Base-by-base conservation (phyloP, 2,888 invertebrate genomes). In the Eurytoma californica region DNA sequence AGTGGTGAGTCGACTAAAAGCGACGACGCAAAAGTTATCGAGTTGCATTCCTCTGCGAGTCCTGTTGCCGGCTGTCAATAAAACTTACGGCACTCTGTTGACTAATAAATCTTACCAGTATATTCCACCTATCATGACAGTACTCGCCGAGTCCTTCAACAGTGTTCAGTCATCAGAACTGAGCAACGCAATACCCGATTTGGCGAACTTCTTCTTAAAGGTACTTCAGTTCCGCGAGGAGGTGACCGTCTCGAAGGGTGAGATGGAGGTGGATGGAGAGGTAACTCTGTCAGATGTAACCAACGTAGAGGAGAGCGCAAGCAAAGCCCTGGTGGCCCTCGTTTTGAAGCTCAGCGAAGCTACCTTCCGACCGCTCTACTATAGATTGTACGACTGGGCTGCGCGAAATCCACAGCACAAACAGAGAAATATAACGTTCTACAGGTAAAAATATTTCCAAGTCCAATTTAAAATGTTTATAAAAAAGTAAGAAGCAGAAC, bases 341-440 rank as follows among this genome's bases (percentile, higher is more conserved):
- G 94, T 97, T 39, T 91, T 98, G 69, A 97, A 97, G 90, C 91
- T 98, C 47, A 97, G 97, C 0, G 98, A 98, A 90, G 94, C 94
- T 0, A 94, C 94, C 58, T 98, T 98, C 90, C 93, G 96, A 81
- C 97, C 98, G 0, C 92, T 98, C 85, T 97, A 97, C 90, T 94
- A 95, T 85, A 94, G 95, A 91, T 92, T 98, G 18, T 97, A 95
- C 88, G 95, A 96, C 86, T 98, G 98, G 98, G 96, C 97, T 0
- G 92, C 94, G 61, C 92, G 94, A 82, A 91, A 92, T 76, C 92
- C 93, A 81, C 91, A 92, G 68, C 92, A 92, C 72, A 93, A 93
- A 76, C 94, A 94, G 78, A 91, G 96, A 78, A 91, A 93, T 14
- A 94, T 97, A 69, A 97, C 97, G 0, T 98, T 97, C 89, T 97